Evolutionary conservation across 1,140 invertebrate species (phyloP).

Genomic region (Micrasema longulum): DNA sequence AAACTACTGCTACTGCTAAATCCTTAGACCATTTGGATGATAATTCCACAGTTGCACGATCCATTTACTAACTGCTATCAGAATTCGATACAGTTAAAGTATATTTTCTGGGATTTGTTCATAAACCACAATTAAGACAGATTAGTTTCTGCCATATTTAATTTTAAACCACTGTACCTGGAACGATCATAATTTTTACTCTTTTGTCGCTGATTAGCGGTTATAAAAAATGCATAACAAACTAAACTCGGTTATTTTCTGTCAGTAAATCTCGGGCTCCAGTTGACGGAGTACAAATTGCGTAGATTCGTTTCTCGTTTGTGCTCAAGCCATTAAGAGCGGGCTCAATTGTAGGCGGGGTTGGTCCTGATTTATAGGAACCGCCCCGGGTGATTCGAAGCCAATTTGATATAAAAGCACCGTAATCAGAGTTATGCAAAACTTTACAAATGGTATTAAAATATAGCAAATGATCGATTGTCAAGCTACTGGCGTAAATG

Average conservation of each 20-base stretch:
- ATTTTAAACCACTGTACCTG: too few relatives aligned
- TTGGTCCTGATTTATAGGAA: slow-evolving; percentile 31
- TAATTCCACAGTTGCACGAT: not conserved
- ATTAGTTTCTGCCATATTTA: slow-evolving; percentile 8
- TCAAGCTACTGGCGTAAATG: slow-evolving; percentile 20
- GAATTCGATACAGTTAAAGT: slow-evolving; percentile 47
- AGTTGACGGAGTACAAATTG: too few relatives aligned
- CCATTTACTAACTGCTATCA: slow-evolving; percentile 26
- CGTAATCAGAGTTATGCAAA: slow-evolving; percentile 29
- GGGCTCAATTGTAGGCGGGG: slow-evolving; percentile 23
- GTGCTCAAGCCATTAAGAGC: not conserved
- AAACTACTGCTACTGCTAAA: too few relatives aligned
- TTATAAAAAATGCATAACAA: too few relatives aligned
- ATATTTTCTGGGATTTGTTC: slow-evolving; percentile 42
- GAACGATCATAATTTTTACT: too few relatives aligned
- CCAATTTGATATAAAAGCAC: slow-evolving; percentile 26
- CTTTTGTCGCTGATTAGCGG: too few relatives aligned
- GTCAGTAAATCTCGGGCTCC: too few relatives aligned
- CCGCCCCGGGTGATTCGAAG: slow-evolving; percentile 21
- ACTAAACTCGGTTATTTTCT: too few relatives aligned
- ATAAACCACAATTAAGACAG: slow-evolving; percentile 51
- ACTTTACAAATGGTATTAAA: slow-evolving; percentile 19
- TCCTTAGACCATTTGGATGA: not conserved
- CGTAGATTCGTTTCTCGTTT: too few relatives aligned
- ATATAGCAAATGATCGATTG: slow-evolving; percentile 31